Evolutionary conservation across 1,140 invertebrate genomes (phyloP), one percentile per base, ranked within the genome.

Genomic region (Odontomachus brunneus): DNA sequence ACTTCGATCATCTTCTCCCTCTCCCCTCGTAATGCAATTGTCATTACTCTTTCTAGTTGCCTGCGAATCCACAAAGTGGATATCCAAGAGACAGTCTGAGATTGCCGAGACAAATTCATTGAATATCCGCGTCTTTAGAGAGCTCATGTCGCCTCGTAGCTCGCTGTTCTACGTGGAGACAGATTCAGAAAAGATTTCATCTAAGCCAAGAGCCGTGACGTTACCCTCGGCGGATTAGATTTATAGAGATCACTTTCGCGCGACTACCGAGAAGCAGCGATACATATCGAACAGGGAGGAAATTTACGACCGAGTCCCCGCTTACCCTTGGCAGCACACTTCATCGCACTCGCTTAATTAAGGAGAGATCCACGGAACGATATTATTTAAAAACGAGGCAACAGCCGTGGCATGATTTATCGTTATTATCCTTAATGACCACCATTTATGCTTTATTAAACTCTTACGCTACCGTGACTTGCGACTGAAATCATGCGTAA

Each of bases 401-500:
- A 49, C 14, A 38, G 3, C 19, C n/a, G 19, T 14, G 26, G 9
- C 33, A 53, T 48, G 26, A 71, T 69, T 80, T 71, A 80, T 80
- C 33, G 75, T 71, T 80, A 80, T 80, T 80, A 80, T 80, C 75
- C 38, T 29, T 80, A 80, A 80, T 59, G 65, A 80, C 33, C 33
- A 29, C 12, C 65, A 24, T 78, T 57, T 78, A 78, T 59, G 26
- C 38, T 69, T 71, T 69, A 80, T 59, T 59, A 80, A 80, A 48
- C 65, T 29, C 75, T 69, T 44, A n/a, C 69, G 57, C 33, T 19
- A n/a, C 22, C 51, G 22, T 80, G 75, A 57, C 33, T 80, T 24
- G 53, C 33, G 63, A 78, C 29, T 78, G 63, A 80, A 80, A 71
- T 80, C 53, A 14, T 15, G 65, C 75, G 74, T 38, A 53, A 66